phyloP scores from a whole-genome alignment of 2,888 invertebrate species.

The Drosophila vallismaia region DNA sequence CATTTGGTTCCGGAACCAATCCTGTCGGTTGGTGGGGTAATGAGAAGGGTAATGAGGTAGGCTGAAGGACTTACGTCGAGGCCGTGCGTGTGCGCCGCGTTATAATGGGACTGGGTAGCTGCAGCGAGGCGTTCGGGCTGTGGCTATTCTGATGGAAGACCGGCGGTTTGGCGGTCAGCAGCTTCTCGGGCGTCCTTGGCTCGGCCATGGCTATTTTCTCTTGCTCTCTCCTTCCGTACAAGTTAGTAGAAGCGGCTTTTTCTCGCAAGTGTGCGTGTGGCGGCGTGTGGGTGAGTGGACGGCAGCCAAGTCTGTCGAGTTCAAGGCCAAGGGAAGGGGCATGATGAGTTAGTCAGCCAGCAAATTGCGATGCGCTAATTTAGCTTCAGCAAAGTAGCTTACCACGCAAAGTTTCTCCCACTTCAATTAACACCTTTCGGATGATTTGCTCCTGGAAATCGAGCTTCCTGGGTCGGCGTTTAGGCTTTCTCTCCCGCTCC shows the following conservation, averaged over 20 bases:
- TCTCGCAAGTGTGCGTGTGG: constrained; percentile 30
- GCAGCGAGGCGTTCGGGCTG: constrained; percentile 82
- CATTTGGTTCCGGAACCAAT: not conserved
- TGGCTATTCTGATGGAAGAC: constrained; percentile 72
- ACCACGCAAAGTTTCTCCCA: constrained; percentile 24
- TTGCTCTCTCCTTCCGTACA: constrained; percentile 10
- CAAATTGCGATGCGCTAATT: constrained; percentile 55
- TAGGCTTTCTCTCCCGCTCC: not conserved
- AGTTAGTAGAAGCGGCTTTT: constrained; percentile 48
- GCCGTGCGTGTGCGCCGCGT: constrained; percentile 91
- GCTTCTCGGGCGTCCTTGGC: constrained; percentile 79
- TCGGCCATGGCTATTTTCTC: constrained; percentile 69
- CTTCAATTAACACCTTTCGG: constrained; percentile 12
- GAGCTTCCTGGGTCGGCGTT: constrained; percentile 22
- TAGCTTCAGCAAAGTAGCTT: constrained; percentile 27
- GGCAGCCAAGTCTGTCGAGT: constrained; percentile 69
- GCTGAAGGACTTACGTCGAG: constrained; percentile 88
- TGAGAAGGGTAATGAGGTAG: not conserved
- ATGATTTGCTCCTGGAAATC: constrained; percentile 1
- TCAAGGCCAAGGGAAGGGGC: constrained; percentile 60
- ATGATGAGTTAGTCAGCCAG: constrained; percentile 57
- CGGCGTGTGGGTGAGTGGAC: constrained; percentile 43
- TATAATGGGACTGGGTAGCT: constrained; percentile 91
- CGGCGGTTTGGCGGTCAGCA: constrained; percentile 78
- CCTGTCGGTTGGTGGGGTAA: not conserved